Evolutionary conservation across 1,140 invertebrate species (phyloP).

Genomic region (Apis laboriosa): DNA sequence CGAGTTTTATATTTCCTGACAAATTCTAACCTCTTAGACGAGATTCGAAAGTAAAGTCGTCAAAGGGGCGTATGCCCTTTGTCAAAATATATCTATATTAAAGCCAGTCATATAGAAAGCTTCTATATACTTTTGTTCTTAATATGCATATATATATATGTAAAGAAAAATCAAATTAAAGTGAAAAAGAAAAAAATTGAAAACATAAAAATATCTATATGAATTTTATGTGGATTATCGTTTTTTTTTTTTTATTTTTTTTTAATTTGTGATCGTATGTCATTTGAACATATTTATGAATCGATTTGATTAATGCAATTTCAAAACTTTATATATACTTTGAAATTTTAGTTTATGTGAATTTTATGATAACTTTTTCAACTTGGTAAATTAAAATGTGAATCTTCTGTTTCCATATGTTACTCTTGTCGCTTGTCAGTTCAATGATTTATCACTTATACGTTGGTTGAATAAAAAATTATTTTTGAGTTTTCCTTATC

Average conservation of each 20-base stretch:
- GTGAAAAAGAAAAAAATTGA: neutral
- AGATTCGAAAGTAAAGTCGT: conserved; percentile 59
- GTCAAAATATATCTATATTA: conserved; percentile 29
- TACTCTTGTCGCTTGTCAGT: neutral
- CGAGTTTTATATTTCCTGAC: conserved; percentile 49
- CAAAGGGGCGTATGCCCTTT: conserved; percentile 39
- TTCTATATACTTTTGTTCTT: neutral
- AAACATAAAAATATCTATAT: neutral
- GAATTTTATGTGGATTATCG: neutral
- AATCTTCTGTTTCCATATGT: conserved; percentile 25
- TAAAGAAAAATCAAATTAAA: neutral
- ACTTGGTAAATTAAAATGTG: neutral
- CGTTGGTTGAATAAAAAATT: neutral
- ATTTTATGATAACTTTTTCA: neutral
- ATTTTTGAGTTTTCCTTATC: neutral
- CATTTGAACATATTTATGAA: neutral
- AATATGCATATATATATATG: neutral
- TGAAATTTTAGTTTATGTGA: neutral
- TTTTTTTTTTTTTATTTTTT: neutral
- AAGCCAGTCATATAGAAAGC: conserved; percentile 8
- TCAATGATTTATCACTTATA: neutral
- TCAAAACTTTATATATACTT: neutral
- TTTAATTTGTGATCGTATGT: neutral
- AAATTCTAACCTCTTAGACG: conserved; percentile 53
- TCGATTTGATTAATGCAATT: neutral